A percentile compares a stretch with the other conserved stretches of the same genome.
phyloP scores from a whole-genome alignment of 1,140 invertebrate genomes.

The Proctacanthus coquilletti region DNA sequence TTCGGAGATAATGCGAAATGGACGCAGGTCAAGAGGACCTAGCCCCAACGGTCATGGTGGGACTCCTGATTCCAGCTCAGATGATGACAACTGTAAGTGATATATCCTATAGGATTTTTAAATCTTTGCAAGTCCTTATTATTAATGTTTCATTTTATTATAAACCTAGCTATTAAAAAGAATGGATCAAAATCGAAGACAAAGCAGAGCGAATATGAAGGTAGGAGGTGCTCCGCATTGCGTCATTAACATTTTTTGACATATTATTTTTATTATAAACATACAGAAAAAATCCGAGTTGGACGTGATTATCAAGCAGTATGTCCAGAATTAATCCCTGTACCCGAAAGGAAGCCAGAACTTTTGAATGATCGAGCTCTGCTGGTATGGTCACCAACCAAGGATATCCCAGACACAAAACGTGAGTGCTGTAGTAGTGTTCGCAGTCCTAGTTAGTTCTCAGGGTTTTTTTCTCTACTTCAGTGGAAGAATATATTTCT shows the following conservation, averaged over 20 bases:
- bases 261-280: background rate
- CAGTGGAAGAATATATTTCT: constrained; percentile 88
- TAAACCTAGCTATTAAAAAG: constrained; percentile 25
- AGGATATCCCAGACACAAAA: constrained; percentile 71
- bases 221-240: constrained; percentile 9
- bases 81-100: constrained; percentile 60
- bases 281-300: constrained; percentile 73
- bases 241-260: background rate
- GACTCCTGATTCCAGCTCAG: constrained; percentile 55
- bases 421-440: constrained; percentile 40
- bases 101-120: no score
- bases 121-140: background rate
- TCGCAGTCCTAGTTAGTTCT: no score
- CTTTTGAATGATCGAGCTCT: constrained; percentile 66
- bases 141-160: constrained; percentile 3
- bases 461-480: background rate
- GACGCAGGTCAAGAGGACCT: constrained; percentile 68
- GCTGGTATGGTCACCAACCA: constrained; percentile 87
- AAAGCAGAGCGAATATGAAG: constrained; percentile 29
- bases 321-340: constrained; percentile 59
- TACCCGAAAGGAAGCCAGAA: constrained; percentile 42
- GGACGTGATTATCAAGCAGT: constrained; percentile 86
- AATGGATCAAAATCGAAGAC: constrained; percentile 24
- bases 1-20: constrained; percentile 63
- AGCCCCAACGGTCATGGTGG: constrained; percentile 68